Evolutionary conservation across 2,113 vertebrate species (phyloP), one percentile per base, ranked within the genome.

Genomic region (Scatophagus argus): DNA sequence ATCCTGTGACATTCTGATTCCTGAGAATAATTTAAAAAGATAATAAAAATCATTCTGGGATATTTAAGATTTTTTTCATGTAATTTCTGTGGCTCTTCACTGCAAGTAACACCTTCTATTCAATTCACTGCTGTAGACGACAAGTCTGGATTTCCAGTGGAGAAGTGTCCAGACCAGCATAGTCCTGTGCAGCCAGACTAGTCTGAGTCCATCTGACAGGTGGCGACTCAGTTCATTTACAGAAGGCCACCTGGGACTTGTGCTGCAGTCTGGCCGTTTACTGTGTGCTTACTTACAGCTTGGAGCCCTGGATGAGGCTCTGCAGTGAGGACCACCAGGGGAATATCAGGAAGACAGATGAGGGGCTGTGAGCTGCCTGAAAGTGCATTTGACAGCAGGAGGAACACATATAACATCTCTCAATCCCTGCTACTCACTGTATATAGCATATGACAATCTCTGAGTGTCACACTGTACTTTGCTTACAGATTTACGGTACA

Each of bases 321-420:
- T 52, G 21, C 63, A 73, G 59, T 2, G 54, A 69, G 41, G 49
- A 49, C 27, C 67, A 52, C 36, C 36, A 1, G 14, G 74, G 82
- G 72, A 69, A 38, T 54, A 71, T 72, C 60, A 21, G 65, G 80
- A 81, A 68, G 83, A 86, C 74, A 76, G 73, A 78, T 23, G 59
- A 80, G 7, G 39, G 63, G 49, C 60, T 66, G 70, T 31, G 44
- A 71, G 76, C 41, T 19, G 10, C 49, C 63, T 49, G 10, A 82
- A 72, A 82, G 66, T 56, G 75, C 82, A 78, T 65, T 49, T 65
- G 81, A 81, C 83, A 86, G 69, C 47, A 25, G 55, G 61, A 43
- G 74, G 56, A 77, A 59, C 43, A 59, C 55, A 79, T 52, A 73
- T 51, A 69, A 79, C 77, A 84, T 78, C 64, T 34, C 47, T 43